Base-by-base conservation (phyloP, 2,113 vertebrate species). In the Ornithorhynchus anatinus region DNA sequence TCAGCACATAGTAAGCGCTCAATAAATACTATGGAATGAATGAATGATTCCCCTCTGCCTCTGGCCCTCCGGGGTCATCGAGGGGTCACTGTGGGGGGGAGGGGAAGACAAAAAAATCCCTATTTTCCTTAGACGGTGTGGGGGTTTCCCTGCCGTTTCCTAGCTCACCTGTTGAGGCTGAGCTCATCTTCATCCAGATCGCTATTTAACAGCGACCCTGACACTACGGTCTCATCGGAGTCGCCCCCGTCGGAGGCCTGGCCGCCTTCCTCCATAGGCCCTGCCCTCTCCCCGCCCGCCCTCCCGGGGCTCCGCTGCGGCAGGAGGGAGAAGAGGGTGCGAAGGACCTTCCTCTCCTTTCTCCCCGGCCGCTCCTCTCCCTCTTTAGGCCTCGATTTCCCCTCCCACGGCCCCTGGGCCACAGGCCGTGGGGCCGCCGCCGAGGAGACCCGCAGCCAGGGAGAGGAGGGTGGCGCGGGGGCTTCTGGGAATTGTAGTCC, bases 161-260 rank as follows among this genome's bases (percentile, higher is more conserved):
- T n/a, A n/a, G n/a, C 73, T 79, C 83, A 90, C 72, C 86, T 90
- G 57, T 59, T 81, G 36, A 53, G 43, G 1, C 1, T 6, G 7
- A 86, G 59, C 52, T 84, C 81, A 12, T 89, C 83, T 7, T 90
- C 90, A 2, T 90, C 91, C 11, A 29, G 19, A 11, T 93, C 91
- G 10, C 88, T 90, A 5, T 91, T 90, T 0, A 7, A 1, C 32
- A 88, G 76, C 0, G 89, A 94, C 3, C 64, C 88, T 3, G 86
- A 84, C 7, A 92, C 79, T 7, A 90, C 0, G 0, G 91, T 93
- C 11, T 86, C 88, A 4, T 91, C 89, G 14, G 89, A 90, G n/a
- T n/a, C n/a, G 27, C 89, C 88, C 22, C 66, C 45, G 9, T 47
- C 81, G 0, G 7, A 10, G 17, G 3, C 7, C 8, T 8, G 29